Evolutionary conservation across 2,797 vertebrate genomes (phyloP), one percentile per base, ranked within the genome.

Genomic region (Echeneis naucrates): DNA sequence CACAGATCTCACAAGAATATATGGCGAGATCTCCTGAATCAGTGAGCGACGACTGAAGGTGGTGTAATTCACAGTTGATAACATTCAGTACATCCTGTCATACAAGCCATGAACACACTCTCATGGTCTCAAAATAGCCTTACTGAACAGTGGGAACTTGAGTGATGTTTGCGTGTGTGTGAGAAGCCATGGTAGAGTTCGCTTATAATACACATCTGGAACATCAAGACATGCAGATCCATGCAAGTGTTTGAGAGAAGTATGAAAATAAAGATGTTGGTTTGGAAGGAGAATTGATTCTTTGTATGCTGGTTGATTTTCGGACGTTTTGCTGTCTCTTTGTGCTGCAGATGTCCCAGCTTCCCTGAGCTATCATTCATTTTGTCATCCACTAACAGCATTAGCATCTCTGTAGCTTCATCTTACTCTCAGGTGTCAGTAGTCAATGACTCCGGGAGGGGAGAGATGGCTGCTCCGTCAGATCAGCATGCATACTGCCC

Each of bases 21-120:
- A 68, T 58, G 40, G 80, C 6, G 35, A 75, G 56, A 81, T 73
- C 73, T 81, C 58, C 66, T 57, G 75, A 72, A 82, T 77, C 81
- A 64, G 83, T 69, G 47, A 70, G 63, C 8, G 71, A 78, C 68
- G 63, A 80, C 77, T 78, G 67, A 76, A 57, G 62, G 50, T 65
- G 80, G 77, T 82, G 77, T 68, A 68, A 86, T 87, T 93, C 87
- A 92, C 88, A 87, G 80, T 90, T 65, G 32, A 79, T 90, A 82
- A 88, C 78, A 88, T 90, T 92, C 87, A 89, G 85, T 86, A 89
- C 85, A 87, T 86, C 79, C 68, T 81, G 67, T 68, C 73, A 75
- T 58, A 78, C 69, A 84, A 90, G 64, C 81, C 84, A 83, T 78
- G 69, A 88, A 87, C 80, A 83, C 74, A 77, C 55, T 85, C 61